These are phyloP conservation scores for Agrotis segetum DNA, from an alignment of 2,888 invertebrate species.

Conservation along the genomic window DNA sequence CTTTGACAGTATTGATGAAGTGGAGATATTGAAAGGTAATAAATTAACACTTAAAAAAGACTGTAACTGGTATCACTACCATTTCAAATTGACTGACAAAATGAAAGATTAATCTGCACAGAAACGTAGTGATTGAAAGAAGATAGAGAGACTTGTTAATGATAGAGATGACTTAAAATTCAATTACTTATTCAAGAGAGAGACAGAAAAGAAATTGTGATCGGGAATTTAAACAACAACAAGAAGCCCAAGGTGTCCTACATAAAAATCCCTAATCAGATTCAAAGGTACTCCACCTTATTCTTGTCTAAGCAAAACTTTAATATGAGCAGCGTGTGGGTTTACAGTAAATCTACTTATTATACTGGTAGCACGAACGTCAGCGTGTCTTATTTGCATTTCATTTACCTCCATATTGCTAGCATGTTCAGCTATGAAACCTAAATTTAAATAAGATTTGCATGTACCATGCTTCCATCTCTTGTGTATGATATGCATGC, in stretches of 20 bases:
- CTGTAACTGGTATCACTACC: background rate
- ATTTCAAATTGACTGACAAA: background rate
- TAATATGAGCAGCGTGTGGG: slow-evolving; percentile 31
- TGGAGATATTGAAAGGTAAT: slow-evolving; percentile 14
- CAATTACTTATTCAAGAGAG: background rate
- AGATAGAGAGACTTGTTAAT: no score
- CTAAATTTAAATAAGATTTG: slow-evolving; percentile 55
- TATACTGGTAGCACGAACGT: slow-evolving; percentile 30
- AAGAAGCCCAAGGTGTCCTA: background rate
- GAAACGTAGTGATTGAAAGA: no score
- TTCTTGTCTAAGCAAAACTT: slow-evolving; percentile 37
- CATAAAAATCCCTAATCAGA: background rate
- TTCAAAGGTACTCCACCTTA: slow-evolving; percentile 19
- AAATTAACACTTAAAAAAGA: background rate
- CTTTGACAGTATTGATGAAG: background rate
- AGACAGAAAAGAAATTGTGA: background rate
- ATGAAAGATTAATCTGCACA: no score
- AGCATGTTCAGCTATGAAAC: slow-evolving; percentile 34
- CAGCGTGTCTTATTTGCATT: slow-evolving; percentile 53
- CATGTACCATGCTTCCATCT: slow-evolving; percentile 28
- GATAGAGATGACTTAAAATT: background rate
- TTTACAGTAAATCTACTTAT: slow-evolving; percentile 40
- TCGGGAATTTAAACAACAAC: background rate
- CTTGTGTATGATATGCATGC: slow-evolving; percentile 6
- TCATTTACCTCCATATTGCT: slow-evolving; percentile 51